Base-by-base conservation (phyloP, 2,888 invertebrate genomes). In the Magallana nippona region DNA sequence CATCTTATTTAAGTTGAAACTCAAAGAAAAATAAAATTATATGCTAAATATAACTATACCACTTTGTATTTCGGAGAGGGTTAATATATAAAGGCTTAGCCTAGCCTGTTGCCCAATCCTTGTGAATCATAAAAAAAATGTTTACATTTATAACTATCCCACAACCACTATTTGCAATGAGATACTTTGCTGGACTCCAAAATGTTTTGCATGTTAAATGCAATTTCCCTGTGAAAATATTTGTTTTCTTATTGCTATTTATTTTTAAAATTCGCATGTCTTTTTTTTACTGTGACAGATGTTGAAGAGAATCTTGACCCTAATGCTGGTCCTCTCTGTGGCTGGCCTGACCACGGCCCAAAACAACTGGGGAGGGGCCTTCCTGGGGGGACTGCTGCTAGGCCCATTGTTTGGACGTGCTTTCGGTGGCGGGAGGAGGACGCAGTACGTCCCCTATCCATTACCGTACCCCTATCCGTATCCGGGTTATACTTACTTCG, bases 401-500 rank as follows among this genome's bases (percentile, higher is more conserved):
- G 71, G 27, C 2, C 71, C 71, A 15, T 32, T 71, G 27, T 71
- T 71, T 32, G 71, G 71, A 71, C 71, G 71, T 32, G 71, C 71
- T 13, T 71, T 71, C 32, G 71, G 71, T 3, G 71, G 71, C 15
- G 71, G 71, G 13, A 71, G 71, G 15, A 22, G 71, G 32, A 27
- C 27, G 15, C 71, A 71, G 13, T 71, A 71, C 19, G 71, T 71
- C 15, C 71, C 71, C 2, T 71, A 71, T 15, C 71, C 71, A 15
- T 71, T 71, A 71, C 71, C 71, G 3, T 71, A 71, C 71, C 71
- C 71, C 11, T 71, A 71, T 27, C 71, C 71, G 13, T 71, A 71
- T 27, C 71, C 71, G 3, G 71, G 71, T 27, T 71, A 71, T 71
- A 71, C 71, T 22, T 71, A 71, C 71, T 71, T 15, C 5, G 71